These are phyloP conservation scores for Gouania willdenowi DNA, from an alignment of 2,797 vertebrate species.

Conservation along the genomic window DNA sequence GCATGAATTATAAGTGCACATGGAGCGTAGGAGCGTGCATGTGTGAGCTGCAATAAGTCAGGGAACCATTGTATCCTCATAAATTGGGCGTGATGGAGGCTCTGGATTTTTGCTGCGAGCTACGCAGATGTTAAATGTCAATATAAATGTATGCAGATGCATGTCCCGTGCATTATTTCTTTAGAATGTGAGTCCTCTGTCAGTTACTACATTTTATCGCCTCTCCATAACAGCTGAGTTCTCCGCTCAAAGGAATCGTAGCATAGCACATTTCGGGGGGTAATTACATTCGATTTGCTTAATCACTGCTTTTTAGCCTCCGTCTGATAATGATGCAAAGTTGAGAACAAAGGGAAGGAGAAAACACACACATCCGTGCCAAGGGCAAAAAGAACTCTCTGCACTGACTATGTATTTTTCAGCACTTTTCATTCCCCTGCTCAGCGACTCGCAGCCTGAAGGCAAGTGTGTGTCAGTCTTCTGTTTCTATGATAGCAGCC, in stretches of 20 bases:
- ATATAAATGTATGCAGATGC: slow-evolving; percentile 30
- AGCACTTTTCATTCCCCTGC: slow-evolving; percentile 34
- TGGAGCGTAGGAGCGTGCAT: slow-evolving; percentile 19
- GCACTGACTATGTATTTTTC: slow-evolving; percentile 49
- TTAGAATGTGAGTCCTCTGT: slow-evolving; percentile 8
- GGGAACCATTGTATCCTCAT: slow-evolving; percentile 24
- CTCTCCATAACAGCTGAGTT: slow-evolving; percentile 42
- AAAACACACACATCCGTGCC: slow-evolving; percentile 25
- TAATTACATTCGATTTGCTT: slow-evolving; percentile 57
- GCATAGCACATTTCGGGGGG: slow-evolving; percentile 41
- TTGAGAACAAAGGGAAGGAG: slow-evolving; percentile 25
- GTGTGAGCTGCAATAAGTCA: slow-evolving; percentile 25
- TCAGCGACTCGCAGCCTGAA: slow-evolving; percentile 44
- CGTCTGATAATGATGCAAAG: slow-evolving; percentile 45
- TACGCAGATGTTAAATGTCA: slow-evolving; percentile 36
- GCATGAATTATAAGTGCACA: slow-evolving; percentile 52
- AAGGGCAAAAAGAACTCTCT: slow-evolving; percentile 37
- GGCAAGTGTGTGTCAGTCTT: slow-evolving; percentile 38
- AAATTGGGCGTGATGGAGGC: slow-evolving; percentile 2
- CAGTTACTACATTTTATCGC: slow-evolving; percentile 30
- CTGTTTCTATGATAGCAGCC: slow-evolving; percentile 46
- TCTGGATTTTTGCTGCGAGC: slow-evolving; percentile 6
- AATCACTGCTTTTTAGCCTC: slow-evolving; percentile 47
- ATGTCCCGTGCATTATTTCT: slow-evolving; percentile 8
- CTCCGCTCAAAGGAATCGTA: slow-evolving; percentile 18